Conservation (phyloP, 2,888 invertebrate genomes). For the Drosophila anomalata region DNA sequence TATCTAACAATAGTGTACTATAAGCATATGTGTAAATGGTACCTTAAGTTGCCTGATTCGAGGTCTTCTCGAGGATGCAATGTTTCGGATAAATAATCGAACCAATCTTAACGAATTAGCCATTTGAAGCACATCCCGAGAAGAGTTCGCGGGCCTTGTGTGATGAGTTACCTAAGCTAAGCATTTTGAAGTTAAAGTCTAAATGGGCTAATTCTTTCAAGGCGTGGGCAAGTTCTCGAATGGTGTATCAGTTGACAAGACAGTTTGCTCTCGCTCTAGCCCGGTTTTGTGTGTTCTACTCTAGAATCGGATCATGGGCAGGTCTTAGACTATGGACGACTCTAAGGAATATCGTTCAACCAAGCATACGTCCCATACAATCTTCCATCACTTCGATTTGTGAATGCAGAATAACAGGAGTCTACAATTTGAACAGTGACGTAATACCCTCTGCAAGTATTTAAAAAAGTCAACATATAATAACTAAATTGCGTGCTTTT, state of each 20-base stretch:
- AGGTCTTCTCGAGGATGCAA: slow-evolving; percentile 6
- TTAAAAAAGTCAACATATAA: not conserved
- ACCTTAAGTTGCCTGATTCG: slow-evolving; percentile 52
- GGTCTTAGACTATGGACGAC: slow-evolving; percentile 1
- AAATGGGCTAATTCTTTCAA: not conserved
- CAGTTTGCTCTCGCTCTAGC: not conserved
- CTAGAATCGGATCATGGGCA: not conserved
- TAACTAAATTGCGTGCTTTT: not conserved
- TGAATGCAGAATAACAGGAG: not conserved
- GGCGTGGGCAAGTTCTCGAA: slow-evolving; percentile 2
- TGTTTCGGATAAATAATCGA: slow-evolving; percentile 19
- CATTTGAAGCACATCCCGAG: slow-evolving; percentile 3
- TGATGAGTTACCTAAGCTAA: slow-evolving; percentile 7
- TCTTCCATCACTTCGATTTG: not conserved
- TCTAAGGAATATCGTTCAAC: slow-evolving; percentile 4
- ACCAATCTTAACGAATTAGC: slow-evolving; percentile 3
- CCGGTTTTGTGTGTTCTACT: not conserved
- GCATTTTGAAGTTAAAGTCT: not conserved
- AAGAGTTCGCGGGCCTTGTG: not conserved
- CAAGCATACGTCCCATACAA: not conserved
- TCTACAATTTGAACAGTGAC: not conserved
- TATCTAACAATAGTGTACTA: slow-evolving; percentile 16
- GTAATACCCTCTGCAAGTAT: not conserved
- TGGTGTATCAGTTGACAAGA: not conserved
- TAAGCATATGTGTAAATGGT: slow-evolving; percentile 29